phyloP scores from a whole-genome alignment of 2,888 invertebrate species.

The Athalia rosae region DNA sequence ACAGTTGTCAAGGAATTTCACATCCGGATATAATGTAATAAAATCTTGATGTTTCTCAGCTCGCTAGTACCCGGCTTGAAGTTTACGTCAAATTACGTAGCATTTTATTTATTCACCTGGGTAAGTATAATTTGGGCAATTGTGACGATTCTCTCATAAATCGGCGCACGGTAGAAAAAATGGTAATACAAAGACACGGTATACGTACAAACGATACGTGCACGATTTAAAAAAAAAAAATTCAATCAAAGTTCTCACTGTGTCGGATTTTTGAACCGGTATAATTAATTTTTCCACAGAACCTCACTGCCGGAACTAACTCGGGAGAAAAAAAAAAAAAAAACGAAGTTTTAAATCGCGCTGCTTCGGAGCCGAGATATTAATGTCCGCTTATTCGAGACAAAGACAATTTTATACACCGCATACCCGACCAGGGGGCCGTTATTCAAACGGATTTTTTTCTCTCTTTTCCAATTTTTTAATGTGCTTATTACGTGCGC shows the following conservation, averaged over 20 bases:
- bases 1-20: background rate
- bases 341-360: constrained; percentile 16
- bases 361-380: background rate
- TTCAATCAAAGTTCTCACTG: too few relatives aligned
- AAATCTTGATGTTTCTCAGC: background rate
- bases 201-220: too few relatives aligned
- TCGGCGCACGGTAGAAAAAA: too few relatives aligned
- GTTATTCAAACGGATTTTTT: constrained; percentile 28
- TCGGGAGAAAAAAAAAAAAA: background rate
- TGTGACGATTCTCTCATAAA: too few relatives aligned
- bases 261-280: background rate
- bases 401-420: constrained; percentile 17
- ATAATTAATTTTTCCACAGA: background rate
- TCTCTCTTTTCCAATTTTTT: too few relatives aligned
- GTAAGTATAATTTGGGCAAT: background rate
- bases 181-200: too few relatives aligned
- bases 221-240: too few relatives aligned
- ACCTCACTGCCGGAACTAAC: background rate
- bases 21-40: background rate
- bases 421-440: background rate
- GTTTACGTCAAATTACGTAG: background rate
- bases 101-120: background rate
- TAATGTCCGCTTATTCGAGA: background rate
- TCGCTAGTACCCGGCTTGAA: constrained; percentile 11
- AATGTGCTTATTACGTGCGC: constrained; percentile 3